Percentiles rank a stretch among this genome's conserved stretches.
These are phyloP conservation scores for Yponomeuta sedellus DNA, from an alignment of 2,888 invertebrate genomes.

Conservation along the genomic window DNA sequence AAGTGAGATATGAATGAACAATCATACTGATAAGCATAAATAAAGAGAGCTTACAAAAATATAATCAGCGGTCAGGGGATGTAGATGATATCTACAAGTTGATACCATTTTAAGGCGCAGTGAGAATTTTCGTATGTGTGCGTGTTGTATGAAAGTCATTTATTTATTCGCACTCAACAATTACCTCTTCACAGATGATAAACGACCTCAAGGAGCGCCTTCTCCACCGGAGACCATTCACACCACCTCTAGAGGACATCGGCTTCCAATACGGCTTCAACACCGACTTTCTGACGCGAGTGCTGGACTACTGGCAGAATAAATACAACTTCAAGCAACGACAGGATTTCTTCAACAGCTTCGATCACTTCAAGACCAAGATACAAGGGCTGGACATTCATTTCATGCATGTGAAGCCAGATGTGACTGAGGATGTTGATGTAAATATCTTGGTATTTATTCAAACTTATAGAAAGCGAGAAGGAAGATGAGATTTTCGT, in stretches of 20 bases:
- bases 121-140: too few species aligned
- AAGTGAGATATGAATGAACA: too few species aligned
- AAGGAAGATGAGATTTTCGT: neutral
- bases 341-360: slow-evolving; percentile 78
- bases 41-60: too few species aligned
- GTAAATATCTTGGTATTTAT: slow-evolving; percentile 17
- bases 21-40: too few species aligned
- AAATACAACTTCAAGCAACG: slow-evolving; percentile 81
- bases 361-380: slow-evolving; percentile 82
- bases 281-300: slow-evolving; percentile 55
- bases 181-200: slow-evolving; percentile 47
- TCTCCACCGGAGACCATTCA: slow-evolving; percentile 55
- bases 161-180: too few species aligned
- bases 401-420: slow-evolving; percentile 80
- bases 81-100: too few species aligned
- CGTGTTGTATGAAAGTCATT: too few species aligned
- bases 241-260: slow-evolving; percentile 47
- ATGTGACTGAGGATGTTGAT: slow-evolving; percentile 23
- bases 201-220: slow-evolving; percentile 75
- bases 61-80: too few species aligned
- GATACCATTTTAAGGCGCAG: too few species aligned
- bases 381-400: slow-evolving; percentile 84
- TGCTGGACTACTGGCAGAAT: slow-evolving; percentile 77
- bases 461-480: neutral
- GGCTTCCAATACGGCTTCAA: slow-evolving; percentile 79